Conservation (phyloP, 1,140 invertebrate genomes). For the Drosophila lowei region DNA sequence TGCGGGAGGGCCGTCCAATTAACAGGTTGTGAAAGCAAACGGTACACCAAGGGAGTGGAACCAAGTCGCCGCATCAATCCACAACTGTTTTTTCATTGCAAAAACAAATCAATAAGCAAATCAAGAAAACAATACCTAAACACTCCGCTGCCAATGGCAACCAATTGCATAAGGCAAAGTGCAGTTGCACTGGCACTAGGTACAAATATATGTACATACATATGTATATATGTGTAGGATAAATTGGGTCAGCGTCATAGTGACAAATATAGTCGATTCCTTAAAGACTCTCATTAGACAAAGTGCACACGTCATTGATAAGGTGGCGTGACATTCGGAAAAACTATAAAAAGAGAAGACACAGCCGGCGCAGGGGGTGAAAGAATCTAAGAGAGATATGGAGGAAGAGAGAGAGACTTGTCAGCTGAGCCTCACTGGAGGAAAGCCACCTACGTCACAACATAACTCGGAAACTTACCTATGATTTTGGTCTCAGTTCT, state of each 20-base stretch:
- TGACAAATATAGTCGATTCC: conserved; percentile 24
- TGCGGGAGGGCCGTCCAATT: conserved; percentile 27
- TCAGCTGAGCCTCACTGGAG: conserved; percentile 10
- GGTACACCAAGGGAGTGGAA: conserved; percentile 2
- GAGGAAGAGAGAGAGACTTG: conserved; percentile 19
- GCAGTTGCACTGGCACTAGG: conserved; percentile 23
- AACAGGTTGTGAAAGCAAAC: conserved; percentile 44
- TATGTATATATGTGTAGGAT: no score
- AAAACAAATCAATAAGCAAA: conserved; percentile 64
- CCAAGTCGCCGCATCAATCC: not conserved
- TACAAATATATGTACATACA: not conserved
- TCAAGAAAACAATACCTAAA: conserved; percentile 24
- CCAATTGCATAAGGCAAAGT: conserved; percentile 61
- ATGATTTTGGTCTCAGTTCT: conserved; percentile 22
- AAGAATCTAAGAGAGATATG: conserved; percentile 6
- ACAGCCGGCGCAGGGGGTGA: conserved; percentile 27
- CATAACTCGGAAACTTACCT: conserved; percentile 30
- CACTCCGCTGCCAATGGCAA: conserved; percentile 45
- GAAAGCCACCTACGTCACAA: not conserved
- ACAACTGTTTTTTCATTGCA: no score
- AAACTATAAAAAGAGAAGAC: conserved; percentile 11
- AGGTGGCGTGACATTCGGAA: conserved; percentile 68
- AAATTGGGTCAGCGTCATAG: conserved; percentile 56
- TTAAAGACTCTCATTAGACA: conserved; percentile 10
- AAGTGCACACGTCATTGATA: conserved; percentile 49